Percentiles rank a stretch among this genome's conserved stretches.
These are phyloP conservation scores for Hoplodrina ambigua DNA, from an alignment of 2,888 invertebrate genomes.

Conservation along the genomic window DNA sequence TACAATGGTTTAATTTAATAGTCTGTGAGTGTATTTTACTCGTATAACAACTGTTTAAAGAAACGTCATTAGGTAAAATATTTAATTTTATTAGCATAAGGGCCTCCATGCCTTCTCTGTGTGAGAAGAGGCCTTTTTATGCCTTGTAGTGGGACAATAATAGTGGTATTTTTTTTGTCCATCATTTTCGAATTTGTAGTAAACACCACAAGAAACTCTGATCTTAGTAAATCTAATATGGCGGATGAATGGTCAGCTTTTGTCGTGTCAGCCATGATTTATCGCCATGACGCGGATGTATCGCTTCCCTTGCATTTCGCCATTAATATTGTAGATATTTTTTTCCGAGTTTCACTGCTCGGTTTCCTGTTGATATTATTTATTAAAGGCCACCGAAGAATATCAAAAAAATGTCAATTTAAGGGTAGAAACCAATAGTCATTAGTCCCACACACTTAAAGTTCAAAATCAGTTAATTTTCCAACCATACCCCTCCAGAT, in stretches of 20 bases:
- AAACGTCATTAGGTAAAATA: no score
- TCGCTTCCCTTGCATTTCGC: slow-evolving; percentile 6
- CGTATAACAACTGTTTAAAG: no score
- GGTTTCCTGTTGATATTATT: background rate
- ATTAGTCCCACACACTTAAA: background rate
- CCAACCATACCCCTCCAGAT: background rate
- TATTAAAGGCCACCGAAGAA: background rate
- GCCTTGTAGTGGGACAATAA: no score
- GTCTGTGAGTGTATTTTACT: no score
- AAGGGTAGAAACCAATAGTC: background rate
- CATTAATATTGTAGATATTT: background rate
- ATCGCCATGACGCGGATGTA: slow-evolving; percentile 28
- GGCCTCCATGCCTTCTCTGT: no score
- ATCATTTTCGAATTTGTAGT: background rate
- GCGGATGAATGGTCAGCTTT: background rate
- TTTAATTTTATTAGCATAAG: no score
- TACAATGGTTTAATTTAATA: no score
- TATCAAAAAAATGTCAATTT: background rate
- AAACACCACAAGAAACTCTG: background rate
- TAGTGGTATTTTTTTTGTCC: no score
- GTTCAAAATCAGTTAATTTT: slow-evolving; percentile 10
- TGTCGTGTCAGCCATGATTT: slow-evolving; percentile 27
- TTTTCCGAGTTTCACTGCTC: background rate
- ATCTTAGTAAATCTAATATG: slow-evolving; percentile 3
- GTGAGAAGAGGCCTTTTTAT: no score